phyloP scores from a whole-genome alignment of 2,113 vertebrate genomes.

The Phycodurus eques region DNA sequence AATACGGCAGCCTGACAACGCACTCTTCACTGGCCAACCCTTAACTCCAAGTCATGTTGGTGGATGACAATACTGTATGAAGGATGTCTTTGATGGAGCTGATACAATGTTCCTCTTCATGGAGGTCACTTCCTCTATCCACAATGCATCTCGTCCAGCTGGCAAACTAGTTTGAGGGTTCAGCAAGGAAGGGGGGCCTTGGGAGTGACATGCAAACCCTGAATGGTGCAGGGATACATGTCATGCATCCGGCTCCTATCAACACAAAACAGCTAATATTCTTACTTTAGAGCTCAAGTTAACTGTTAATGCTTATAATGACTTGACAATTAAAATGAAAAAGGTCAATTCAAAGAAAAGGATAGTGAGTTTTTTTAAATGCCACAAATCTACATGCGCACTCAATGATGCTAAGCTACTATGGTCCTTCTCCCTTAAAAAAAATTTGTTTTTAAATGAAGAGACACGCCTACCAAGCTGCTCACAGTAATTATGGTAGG shows the following conservation, averaged over 20 bases:
- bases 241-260: not conserved
- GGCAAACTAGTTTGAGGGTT: conserved; percentile 38
- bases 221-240: not conserved
- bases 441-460: not conserved
- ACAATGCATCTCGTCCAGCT: conserved; percentile 41
- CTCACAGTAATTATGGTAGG: not conserved
- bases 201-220: not conserved
- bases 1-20: not conserved
- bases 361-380: not conserved
- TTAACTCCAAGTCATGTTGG: conserved; percentile 46
- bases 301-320: no score
- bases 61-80: conserved; percentile 45
- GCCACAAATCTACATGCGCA: not conserved
- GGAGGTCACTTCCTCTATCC: conserved; percentile 55
- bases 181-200: not conserved
- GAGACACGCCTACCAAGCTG: not conserved
- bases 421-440: not conserved
- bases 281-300: not conserved
- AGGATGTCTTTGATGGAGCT: conserved; percentile 47
- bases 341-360: not conserved
- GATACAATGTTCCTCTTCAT: conserved; percentile 51
- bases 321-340: not conserved
- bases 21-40: conserved; percentile 1
- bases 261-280: not conserved
- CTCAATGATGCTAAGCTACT: not conserved